Evolutionary conservation across 30 jellyfish, hydroid and myxozoan species (phyloP).

Genomic region (Catostylus mosaicus): DNA sequence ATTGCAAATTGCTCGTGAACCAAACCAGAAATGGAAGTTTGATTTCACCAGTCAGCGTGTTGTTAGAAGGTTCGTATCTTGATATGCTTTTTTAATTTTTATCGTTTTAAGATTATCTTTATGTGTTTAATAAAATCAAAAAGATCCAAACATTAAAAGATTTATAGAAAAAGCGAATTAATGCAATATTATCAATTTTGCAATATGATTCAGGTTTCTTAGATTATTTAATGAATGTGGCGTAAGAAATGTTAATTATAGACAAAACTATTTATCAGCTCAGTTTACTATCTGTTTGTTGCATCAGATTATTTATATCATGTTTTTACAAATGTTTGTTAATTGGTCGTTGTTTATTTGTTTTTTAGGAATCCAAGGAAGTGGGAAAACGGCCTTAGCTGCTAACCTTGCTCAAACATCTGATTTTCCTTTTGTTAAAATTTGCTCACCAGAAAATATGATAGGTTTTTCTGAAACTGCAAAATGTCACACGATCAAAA

Average conservation of each 20-base stretch:
- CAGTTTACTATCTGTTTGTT: no score
- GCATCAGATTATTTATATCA: background rate
- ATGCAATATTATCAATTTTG: no score
- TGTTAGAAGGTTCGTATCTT: conserved; percentile 75
- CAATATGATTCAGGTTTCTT: no score
- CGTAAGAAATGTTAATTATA: no score
- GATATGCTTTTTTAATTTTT: background rate
- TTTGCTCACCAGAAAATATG: conserved; percentile 98
- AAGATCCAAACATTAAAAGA: no score
- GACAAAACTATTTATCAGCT: no score
- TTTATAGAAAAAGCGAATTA: no score
- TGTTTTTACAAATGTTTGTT: background rate
- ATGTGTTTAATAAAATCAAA: no score
- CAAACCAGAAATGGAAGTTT: conserved; percentile 88
- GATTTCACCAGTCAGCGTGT: conserved; percentile 98
- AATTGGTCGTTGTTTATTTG: background rate
- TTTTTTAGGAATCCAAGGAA: conserved; percentile 73
- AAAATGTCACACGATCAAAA: conserved; percentile 95
- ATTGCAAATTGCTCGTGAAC: conserved; percentile 78
- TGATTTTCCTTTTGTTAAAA: conserved; percentile 92
- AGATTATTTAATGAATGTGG: no score
- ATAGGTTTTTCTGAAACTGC: conserved; percentile 95
- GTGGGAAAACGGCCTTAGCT: conserved; percentile 99
- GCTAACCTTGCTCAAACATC: conserved; percentile 92
- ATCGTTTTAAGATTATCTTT: no score